Base-by-base conservation (phyloP, 1,140 invertebrate species). In the Maconellicoccus hirsutus region DNA sequence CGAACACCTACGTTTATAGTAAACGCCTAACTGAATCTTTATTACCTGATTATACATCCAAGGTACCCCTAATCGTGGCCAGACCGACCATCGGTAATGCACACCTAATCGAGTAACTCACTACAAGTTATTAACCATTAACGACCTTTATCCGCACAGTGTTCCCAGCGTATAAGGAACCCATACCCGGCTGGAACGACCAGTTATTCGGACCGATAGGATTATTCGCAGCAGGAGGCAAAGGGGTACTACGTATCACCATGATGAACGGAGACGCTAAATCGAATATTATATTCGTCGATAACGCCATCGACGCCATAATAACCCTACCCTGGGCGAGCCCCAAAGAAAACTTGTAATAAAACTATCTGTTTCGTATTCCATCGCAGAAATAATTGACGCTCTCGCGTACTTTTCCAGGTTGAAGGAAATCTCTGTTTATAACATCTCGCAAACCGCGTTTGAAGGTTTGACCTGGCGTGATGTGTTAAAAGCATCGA, bases 131-230 rank as follows among this genome's bases (percentile, higher is more conserved):
- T 3, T 12, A 33, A 6, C 3, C 3, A 33, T n/a, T n/a, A n/a
- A n/a, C n/a, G n/a, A n/a, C n/a, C n/a, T n/a, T n/a, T n/a, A n/a
- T 33, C 4, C 12, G 3, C 12, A 0, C 61, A 74, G 89, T 90
- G 21, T 84, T 83, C 71, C 87, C 88, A 16, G 78, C 86, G n/a
- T 79, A 78, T 70, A 78, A 79, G 71, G 88, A 90, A 73, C 88
- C 89, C 0, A 52, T 87, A 4, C 82, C 83, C 42, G 92, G 93
- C 0, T 98, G 94, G 94, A 93, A 96, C 63, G 94, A 98, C 78
- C 96, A 89, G 79, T 82, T 94, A 10, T 96, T 96, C 80, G 94
- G 94, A 0, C 90, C 92, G 0, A 87, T 89, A 71, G 92, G 87
- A 1, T 78, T 89, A 0, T 78, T 88, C 73, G 83, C 86, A 0